Base-by-base conservation (phyloP, 2,888 invertebrate species). In the Trichogramma evanescens region DNA sequence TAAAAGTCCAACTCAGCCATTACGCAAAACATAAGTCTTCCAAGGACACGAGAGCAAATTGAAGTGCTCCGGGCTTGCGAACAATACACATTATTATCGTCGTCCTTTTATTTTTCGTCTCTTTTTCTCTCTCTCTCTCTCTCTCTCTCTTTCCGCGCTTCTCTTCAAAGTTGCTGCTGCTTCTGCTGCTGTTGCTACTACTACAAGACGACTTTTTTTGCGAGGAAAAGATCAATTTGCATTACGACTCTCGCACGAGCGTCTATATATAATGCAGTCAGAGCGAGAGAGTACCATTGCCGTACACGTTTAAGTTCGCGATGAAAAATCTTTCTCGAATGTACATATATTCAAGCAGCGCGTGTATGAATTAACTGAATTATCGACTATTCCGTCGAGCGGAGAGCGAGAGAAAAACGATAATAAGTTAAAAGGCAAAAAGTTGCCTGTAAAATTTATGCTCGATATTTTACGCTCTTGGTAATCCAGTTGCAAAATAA, bases 1-100 rank as follows among this genome's bases (percentile, higher is more conserved):
- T 64, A 62, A 64, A 64, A 64, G 64, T 64, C 61, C 49, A 54
- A 54, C 59, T 59, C 53, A 58, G 54, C 59, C 64, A 62, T 64
- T 64, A 64, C 64, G 59, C 62, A 62, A 62, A 64, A 53, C 64
- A 58, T 62, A 60, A 64, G 64, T 62, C 64, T 62, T 62, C 60
- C 64, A 64, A 64, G 64, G 64, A 64, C 64, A 62, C 56, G 38
- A 46, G 59, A 58, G 62, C 64, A 62, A 64, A 64, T 64, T 64
- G 64, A 64, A 64, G 62, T 57, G 62, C 62, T 62, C 57, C 56
- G 38, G 46, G 59, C 54, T n/a, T 58, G 43, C 58, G 59, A 61
- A 63, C 63, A 61, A 61, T 63, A 63, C 61, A 59, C 63, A 61
- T 61, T 63, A 63, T 63, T 59, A 61, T 61, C 63, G 52, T 48